Conservation (phyloP, 2,797 vertebrate species). For the Sebastes baramenuke region DNA sequence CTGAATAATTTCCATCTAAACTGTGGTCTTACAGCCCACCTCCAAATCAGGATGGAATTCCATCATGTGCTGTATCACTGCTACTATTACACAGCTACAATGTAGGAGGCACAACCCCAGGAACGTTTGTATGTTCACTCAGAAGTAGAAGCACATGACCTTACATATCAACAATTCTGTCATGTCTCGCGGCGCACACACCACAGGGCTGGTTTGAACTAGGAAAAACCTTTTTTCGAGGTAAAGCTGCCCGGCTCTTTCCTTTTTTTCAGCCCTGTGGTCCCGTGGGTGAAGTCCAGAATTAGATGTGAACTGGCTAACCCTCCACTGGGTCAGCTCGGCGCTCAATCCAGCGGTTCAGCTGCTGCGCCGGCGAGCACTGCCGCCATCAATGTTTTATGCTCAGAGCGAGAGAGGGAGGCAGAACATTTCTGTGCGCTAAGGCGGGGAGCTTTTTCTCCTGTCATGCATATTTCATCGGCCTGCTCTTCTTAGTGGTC, state of each 20-base stretch:
- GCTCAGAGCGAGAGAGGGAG: constrained; percentile 35
- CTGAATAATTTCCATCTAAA: not conserved
- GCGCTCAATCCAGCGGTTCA: constrained; percentile 39
- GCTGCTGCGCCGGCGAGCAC: constrained; percentile 18
- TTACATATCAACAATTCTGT: constrained; percentile 6
- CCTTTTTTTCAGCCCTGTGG: constrained; percentile 24
- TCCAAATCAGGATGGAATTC: not conserved
- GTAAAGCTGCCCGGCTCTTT: constrained; percentile 31
- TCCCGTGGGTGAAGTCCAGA: constrained; percentile 63
- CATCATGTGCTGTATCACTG: not conserved
- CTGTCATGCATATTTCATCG: constrained; percentile 79
- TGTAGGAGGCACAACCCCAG: not conserved
- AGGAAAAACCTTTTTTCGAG: constrained; percentile 44
- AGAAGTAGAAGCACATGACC: not conserved
- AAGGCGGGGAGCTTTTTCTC: constrained; percentile 54
- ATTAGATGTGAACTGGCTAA: constrained; percentile 72
- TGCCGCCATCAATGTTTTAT: constrained; percentile 76
- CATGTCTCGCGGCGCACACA: not conserved
- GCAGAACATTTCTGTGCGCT: constrained; percentile 59
- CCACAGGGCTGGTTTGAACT: constrained; percentile 5
- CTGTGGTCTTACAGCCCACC: not conserved
- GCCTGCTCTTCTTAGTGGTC: constrained; percentile 67
- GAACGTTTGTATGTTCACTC: not conserved
- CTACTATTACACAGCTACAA: not conserved
- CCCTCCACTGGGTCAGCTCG: constrained; percentile 37